Conservation (phyloP, 2,888 invertebrate species). For the Chesias legatella region DNA sequence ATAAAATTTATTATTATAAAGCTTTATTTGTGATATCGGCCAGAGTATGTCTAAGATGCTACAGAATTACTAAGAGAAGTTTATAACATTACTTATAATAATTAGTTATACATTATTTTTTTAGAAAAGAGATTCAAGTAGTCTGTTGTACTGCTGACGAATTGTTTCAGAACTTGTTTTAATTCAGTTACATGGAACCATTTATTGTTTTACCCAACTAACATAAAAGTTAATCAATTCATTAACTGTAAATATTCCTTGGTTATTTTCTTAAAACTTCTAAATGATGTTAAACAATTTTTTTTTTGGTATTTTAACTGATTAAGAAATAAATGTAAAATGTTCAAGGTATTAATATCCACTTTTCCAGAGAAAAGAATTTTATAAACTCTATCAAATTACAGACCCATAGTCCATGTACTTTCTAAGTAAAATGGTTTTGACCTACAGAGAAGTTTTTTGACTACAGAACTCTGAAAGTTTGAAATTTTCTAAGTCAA, state of each 20-base stretch:
- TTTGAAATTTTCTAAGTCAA: conserved; percentile 5
- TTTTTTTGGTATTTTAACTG: too few species aligned
- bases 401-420: not conserved
- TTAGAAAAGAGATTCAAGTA: conserved; percentile 18
- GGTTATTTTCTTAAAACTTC: too few species aligned
- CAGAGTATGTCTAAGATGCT: conserved; percentile 26
- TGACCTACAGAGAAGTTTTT: not conserved
- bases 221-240: too few species aligned
- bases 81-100: conserved; percentile 13
- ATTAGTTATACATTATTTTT: conserved; percentile 14
- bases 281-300: too few species aligned
- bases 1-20: not conserved
- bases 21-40: not conserved
- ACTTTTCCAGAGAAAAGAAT: too few species aligned
- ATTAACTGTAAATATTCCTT: too few species aligned
- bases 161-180: conserved; percentile 26
- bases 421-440: not conserved
- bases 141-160: conserved; percentile 31
- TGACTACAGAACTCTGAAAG: conserved; percentile 19
- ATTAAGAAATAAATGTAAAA: too few species aligned
- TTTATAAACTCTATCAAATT: too few species aligned
- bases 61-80: conserved; percentile 23
- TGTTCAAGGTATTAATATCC: too few species aligned
- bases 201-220: too few species aligned
- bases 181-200: too few species aligned